Base-by-base conservation (phyloP, 2,888 invertebrate genomes). In the Monopis laevigella region DNA sequence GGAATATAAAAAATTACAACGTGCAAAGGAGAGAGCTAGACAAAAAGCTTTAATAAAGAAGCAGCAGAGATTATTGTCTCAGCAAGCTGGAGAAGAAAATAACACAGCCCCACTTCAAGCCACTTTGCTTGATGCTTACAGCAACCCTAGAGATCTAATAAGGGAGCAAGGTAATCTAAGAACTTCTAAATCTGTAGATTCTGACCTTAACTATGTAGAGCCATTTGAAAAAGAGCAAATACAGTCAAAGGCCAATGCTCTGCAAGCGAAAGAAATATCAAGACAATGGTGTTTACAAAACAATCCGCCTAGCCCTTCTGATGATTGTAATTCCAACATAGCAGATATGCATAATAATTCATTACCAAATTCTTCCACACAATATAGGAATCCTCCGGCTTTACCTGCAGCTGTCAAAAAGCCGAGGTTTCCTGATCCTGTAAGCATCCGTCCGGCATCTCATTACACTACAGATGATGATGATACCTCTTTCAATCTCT, bases 151-250 rank as follows among this genome's bases (percentile, higher is more conserved):
- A 42, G 80, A 80, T 40, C 65, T 80, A 51, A 72, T 80, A 40
- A 56, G 65, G 10, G 71, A 77, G 3, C 24, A 40, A 27, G 74
- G 66, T 50, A 56, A 65, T 28, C 51, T 72, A n/a, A 53, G 80
- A 50, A 49, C 75, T 13, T 78, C 73, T 46, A 80, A 80, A 51
- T 80, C 80, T 43, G 80, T 80, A 10, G 80, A 80, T 35, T 80
- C 80, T 1, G 80, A 80, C 54, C 55, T 80, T 40, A 68, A 80
- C 51, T 80, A 80, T 56, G 78, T 80, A 27, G 80, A 80, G 45
- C 80, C 80, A 14, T 80, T 80, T 59, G 78, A 80, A 47, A 78
- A 80, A 44, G 80, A 80, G 50, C 67, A 68, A 17, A 80, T 80
- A 27, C 77, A 80, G 46, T 80, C 80, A 0, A 77, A 70, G 60